These are phyloP conservation scores for Asobara japonica DNA, from an alignment of 1,140 invertebrate species.

Conservation along the genomic window DNA sequence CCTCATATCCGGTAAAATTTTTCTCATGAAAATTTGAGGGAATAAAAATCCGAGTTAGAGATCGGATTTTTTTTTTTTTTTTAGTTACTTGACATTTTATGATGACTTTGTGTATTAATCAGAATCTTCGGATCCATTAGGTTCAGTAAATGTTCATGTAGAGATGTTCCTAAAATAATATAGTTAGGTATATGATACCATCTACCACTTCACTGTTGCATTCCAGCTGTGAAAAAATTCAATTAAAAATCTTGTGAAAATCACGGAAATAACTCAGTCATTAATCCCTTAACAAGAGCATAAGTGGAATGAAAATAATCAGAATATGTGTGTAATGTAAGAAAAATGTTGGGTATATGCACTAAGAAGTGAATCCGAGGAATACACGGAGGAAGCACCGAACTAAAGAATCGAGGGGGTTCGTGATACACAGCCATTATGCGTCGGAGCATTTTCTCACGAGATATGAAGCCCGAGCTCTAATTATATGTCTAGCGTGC, in stretches of 20 bases:
- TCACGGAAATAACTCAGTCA: background rate
- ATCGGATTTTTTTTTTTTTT: no score
- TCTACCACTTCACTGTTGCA: no score
- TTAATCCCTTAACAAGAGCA: background rate
- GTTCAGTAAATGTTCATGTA: no score
- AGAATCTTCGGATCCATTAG: no score
- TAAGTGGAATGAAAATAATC: background rate
- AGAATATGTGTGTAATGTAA: background rate
- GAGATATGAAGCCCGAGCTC: constrained; percentile 52
- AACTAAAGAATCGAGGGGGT: constrained; percentile 39
- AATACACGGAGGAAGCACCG: constrained; percentile 11
- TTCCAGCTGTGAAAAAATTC: no score
- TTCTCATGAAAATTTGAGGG: no score
- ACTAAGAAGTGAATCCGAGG: constrained; percentile 18
- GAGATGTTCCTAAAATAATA: no score
- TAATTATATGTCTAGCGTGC: constrained; percentile 64
- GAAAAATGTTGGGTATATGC: constrained; percentile 4
- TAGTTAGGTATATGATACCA: no score
- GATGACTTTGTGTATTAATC: no score
- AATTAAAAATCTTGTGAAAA: background rate
- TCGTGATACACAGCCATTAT: constrained; percentile 60
- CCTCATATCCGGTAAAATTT: no score
- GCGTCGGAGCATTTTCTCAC: constrained; percentile 58
- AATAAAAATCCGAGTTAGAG: no score
- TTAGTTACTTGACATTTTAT: no score